These are phyloP conservation scores for Caenorhabditis drosophilae DNA, from an alignment of 2,888 invertebrate species.

Conservation along the genomic window DNA sequence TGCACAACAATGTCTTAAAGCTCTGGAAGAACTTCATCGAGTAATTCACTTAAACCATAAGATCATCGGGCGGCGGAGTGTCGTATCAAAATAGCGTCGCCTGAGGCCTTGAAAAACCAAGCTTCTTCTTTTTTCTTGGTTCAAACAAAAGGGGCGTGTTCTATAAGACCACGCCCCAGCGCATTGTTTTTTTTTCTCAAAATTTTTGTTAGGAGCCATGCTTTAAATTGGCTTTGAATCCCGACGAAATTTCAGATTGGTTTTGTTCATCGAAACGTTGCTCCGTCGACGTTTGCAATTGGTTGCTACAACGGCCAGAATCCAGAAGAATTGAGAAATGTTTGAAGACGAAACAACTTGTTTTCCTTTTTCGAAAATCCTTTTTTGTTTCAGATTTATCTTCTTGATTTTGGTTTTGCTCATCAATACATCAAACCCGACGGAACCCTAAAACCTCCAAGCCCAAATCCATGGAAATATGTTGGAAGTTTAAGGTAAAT, in stretches of 20 bases:
- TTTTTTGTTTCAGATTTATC: constrained; percentile 27
- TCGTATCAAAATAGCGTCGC: neutral
- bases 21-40: constrained; percentile 45
- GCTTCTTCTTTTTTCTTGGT: too few relatives aligned
- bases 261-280: constrained; percentile 45
- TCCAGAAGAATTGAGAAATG: constrained; percentile 27
- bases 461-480: constrained; percentile 43
- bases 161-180: too few relatives aligned
- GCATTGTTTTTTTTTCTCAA: too few relatives aligned
- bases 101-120: neutral
- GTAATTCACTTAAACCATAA: constrained; percentile 10
- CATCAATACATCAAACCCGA: constrained; percentile 41
- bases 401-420: constrained; percentile 49
- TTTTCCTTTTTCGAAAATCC: too few relatives aligned
- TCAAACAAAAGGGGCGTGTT: too few relatives aligned
- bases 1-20: constrained; percentile 45
- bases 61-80: too few relatives aligned
- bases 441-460: constrained; percentile 41
- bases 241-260: constrained; percentile 31
- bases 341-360: neutral
- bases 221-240: too few relatives aligned
- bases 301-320: constrained; percentile 34
- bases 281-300: constrained; percentile 48
- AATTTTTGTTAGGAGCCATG: too few relatives aligned
- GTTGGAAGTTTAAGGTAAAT: constrained; percentile 32